These are phyloP conservation scores for Homarus americanus DNA, from an alignment of 1,140 invertebrate genomes.

Conservation along the genomic window DNA sequence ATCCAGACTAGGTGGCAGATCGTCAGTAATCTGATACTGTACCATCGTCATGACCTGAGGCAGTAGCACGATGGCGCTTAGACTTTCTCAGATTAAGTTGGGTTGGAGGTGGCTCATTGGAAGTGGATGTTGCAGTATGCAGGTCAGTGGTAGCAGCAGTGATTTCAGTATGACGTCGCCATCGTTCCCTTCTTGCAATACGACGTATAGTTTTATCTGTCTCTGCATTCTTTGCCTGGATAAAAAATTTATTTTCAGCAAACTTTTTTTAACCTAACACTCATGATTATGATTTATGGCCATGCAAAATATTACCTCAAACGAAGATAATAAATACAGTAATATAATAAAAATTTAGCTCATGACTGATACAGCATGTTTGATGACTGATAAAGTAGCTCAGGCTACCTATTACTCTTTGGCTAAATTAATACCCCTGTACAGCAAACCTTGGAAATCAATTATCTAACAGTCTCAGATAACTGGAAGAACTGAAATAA, in stretches of 20 bases:
- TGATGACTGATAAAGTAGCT: too few species aligned
- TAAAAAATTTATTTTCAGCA: background rate
- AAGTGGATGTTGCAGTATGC: conserved; percentile 26
- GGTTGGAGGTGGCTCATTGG: conserved; percentile 15
- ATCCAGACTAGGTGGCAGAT: background rate
- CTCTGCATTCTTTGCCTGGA: conserved; percentile 43
- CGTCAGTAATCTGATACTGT: conserved; percentile 65
- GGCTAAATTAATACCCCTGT: too few species aligned
- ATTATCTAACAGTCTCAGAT: too few species aligned
- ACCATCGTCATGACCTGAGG: conserved; percentile 63
- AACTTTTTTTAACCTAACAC: too few species aligned
- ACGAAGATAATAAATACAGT: too few species aligned
- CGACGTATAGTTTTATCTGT: conserved; percentile 42
- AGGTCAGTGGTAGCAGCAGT: background rate
- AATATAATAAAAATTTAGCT: too few species aligned
- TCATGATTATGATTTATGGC: too few species aligned
- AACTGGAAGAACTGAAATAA: too few species aligned
- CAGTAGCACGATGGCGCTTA: conserved; percentile 45
- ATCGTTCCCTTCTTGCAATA: conserved; percentile 35
- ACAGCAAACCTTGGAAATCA: too few species aligned
- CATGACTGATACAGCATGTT: too few species aligned
- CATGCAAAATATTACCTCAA: too few species aligned
- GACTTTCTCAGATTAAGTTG: conserved; percentile 26
- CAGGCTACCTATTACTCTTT: too few species aligned
- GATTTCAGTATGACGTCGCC: conserved; percentile 46